Percentiles rank a stretch among this genome's conserved stretches.
Evolutionary conservation across 1,140 invertebrate genomes (phyloP).

Genomic region (Coelopa frigida): DNA sequence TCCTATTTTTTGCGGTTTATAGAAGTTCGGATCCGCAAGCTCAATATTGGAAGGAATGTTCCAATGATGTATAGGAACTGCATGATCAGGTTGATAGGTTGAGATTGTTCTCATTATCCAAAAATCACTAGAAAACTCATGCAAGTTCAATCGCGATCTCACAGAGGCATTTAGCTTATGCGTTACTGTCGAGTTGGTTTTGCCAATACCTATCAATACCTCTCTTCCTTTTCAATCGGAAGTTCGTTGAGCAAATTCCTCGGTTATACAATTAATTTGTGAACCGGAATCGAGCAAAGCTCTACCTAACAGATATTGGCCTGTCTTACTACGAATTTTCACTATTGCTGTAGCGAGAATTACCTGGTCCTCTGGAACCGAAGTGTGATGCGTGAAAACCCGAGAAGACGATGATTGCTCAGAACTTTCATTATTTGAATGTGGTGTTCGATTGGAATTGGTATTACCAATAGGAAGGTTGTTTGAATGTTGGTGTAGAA

Average conservation of each 20-base stretch:
- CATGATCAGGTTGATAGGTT: conserved; percentile 4
- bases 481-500: not conserved
- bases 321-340: not conserved
- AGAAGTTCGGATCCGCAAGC: conserved; percentile 25
- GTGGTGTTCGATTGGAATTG: too few relatives aligned
- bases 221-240: not conserved
- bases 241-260: conserved; percentile 5
- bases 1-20: too few relatives aligned
- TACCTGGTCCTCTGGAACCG: not conserved
- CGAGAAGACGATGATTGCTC: not conserved
- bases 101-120: conserved; percentile 8
- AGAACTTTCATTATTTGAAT: too few relatives aligned
- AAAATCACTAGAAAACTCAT: conserved; percentile 1
- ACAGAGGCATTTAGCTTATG: not conserved
- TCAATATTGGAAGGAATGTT: conserved; percentile 19
- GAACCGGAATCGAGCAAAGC: conserved; percentile 10
- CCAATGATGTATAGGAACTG: not conserved
- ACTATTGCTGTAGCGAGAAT: conserved; percentile 8
- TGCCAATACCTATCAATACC: conserved; percentile 5
- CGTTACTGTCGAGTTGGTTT: not conserved
- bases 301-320: conserved; percentile 4
- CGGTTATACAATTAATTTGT: conserved; percentile 9
- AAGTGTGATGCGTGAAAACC: not conserved
- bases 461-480: not conserved
- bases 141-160: conserved; percentile 4